Base-by-base conservation (phyloP, 2,797 vertebrate species). In the Myioborus melanocephalus region DNA sequence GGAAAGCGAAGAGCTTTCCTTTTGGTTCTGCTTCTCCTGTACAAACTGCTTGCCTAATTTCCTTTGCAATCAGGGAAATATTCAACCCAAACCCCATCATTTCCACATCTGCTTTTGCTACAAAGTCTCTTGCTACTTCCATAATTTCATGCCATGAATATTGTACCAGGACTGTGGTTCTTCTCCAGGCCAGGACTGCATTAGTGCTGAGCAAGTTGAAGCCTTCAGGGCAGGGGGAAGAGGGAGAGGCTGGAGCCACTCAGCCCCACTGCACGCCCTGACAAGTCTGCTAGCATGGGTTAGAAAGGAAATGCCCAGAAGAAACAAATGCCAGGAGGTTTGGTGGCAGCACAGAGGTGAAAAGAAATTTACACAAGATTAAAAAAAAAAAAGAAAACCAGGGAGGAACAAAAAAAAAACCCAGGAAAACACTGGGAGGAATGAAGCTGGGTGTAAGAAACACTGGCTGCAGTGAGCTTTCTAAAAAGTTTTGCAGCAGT, bases 21-120 rank as follows among this genome's bases (percentile, higher is more conserved):
- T 96, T 95, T 97, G 97, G 95, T 98, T 98, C 98, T 98, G 96
- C 97, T 98, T 98, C 98, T 98, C 96, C 97, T 95, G 77, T 93
- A 94, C 63, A 97, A 98, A 97, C 81, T 95, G 97, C 97, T 98
- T 98, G 97, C 95, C 97, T 97, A 96, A 98, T 98, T 98, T 98
- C 97, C 98, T 98, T 96, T 96, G 94, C 94, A 97, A 96, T 97
- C 97, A 96, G 97, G 97, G 96, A 93, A 97, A 98, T 73, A 93
- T 89, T 96, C 12, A 11, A 89, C 94, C 87, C 95, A 96, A 96
- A 97, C 49, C 92, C 56, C 66, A 35, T 94, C 59, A 75, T 97
- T 97, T 97, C 94, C 96, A 96, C 94, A 96, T 90, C 68, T 53
- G 46, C 65, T 55, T 93, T 73, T 85, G 73, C 52, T n/a, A 17